These are phyloP conservation scores for Brachyptera putata DNA, from an alignment of 2,888 invertebrate genomes.

Conservation along the genomic window DNA sequence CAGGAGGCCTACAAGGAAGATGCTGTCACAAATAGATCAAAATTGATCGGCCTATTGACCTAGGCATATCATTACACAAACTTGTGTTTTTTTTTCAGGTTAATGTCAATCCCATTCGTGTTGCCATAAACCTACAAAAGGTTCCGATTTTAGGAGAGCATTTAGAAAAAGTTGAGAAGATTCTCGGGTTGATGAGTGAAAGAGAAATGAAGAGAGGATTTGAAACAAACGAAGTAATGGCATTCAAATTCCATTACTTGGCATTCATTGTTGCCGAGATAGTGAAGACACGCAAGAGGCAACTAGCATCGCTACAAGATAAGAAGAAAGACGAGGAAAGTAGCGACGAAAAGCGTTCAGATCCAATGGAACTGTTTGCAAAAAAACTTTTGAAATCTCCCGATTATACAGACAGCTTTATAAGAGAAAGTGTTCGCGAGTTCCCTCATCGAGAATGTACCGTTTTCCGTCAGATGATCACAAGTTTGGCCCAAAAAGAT, in stretches of 20 bases:
- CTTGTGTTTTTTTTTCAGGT: constrained; percentile 52
- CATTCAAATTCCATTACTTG: constrained; percentile 84
- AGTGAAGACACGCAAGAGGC: constrained; percentile 63
- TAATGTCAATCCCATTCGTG: constrained; percentile 79
- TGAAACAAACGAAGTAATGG: constrained; percentile 85
- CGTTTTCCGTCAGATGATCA: constrained; percentile 81
- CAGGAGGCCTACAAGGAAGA: too few species aligned
- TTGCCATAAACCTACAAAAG: constrained; percentile 74
- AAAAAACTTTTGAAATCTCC: constrained; percentile 69
- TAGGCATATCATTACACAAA: too few species aligned
- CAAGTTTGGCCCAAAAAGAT: constrained; percentile 70
- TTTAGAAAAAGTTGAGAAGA: constrained; percentile 66
- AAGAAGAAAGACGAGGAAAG: constrained; percentile 32
- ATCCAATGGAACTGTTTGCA: constrained; percentile 69
- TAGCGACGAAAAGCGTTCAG: constrained; percentile 55
- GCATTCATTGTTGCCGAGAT: constrained; percentile 69
- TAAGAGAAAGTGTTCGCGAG: constrained; percentile 81
- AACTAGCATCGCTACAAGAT: constrained; percentile 51
- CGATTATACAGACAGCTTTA: constrained; percentile 60
- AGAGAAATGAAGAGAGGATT: constrained; percentile 77
- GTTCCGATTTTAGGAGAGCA: constrained; percentile 68
- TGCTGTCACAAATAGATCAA: too few species aligned
- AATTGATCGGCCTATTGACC: too few species aligned
- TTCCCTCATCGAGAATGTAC: constrained; percentile 89
- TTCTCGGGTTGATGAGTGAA: constrained; percentile 78